phyloP scores from a whole-genome alignment of 2,113 vertebrate species.

The Eublepharis macularius region DNA sequence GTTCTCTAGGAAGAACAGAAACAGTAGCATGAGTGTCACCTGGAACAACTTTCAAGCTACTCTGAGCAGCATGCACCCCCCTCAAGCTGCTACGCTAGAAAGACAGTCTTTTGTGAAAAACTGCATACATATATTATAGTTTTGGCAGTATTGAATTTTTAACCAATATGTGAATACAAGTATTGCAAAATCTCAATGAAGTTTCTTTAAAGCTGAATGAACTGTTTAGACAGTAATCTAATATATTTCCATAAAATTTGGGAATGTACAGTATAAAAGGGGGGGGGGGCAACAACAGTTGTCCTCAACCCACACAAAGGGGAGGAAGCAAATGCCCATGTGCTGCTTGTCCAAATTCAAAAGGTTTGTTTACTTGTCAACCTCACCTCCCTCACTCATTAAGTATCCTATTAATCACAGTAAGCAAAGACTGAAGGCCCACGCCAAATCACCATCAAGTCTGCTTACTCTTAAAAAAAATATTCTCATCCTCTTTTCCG shows the following conservation, averaged over 20 bases:
- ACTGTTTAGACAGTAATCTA: not conserved
- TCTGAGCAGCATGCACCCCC: not conserved
- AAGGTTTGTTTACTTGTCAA: not conserved
- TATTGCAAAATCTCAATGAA: not conserved
- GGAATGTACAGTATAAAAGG: not conserved
- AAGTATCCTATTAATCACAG: too few relatives aligned
- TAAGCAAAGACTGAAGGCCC: too few relatives aligned
- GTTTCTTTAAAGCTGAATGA: not conserved
- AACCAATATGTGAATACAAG: not conserved
- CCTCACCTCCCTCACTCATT: too few relatives aligned
- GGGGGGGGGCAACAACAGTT: not conserved
- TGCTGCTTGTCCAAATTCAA: not conserved
- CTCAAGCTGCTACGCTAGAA: not conserved
- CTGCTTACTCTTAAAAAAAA: not conserved
- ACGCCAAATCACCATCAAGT: not conserved
- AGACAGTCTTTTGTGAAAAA: not conserved
- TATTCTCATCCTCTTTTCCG: not conserved
- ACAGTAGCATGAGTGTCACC: too few relatives aligned
- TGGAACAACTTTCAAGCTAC: not conserved
- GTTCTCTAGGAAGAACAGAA: not conserved
- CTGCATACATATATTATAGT: not conserved
- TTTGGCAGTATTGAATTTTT: not conserved
- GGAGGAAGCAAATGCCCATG: not conserved
- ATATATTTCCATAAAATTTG: not conserved
- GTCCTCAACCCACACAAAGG: not conserved